A percentile compares a stretch with the other conserved stretches of the same genome.
Conservation (phyloP, 1,140 invertebrate genomes). For the Megalonaias nervosa region DNA sequence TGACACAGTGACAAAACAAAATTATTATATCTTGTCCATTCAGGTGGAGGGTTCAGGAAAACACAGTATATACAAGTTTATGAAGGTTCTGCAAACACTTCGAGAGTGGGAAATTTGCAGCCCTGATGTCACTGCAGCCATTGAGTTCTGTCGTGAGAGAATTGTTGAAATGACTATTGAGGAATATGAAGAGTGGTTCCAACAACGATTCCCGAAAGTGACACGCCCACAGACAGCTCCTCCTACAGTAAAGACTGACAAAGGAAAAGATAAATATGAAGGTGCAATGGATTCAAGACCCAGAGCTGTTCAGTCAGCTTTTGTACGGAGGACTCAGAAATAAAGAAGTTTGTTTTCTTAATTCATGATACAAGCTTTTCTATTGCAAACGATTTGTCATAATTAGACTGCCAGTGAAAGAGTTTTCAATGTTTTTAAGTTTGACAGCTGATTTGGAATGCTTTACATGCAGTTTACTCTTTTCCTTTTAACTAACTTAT, state of each 20-base stretch:
- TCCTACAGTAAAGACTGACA: slow-evolving; percentile 29
- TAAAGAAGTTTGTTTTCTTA: background rate
- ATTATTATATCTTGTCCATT: slow-evolving; percentile 22
- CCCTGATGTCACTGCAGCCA: slow-evolving; percentile 68
- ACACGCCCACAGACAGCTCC: slow-evolving; percentile 63
- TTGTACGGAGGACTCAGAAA: slow-evolving; percentile 10
- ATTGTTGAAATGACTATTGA: slow-evolving; percentile 69
- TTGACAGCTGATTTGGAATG: no score
- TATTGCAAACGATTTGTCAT: no score
- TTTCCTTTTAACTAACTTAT: no score
- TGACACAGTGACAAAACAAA: no score
- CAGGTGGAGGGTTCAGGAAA: slow-evolving; percentile 66
- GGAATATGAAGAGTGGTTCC: slow-evolving; percentile 70
- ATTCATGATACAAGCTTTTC: no score
- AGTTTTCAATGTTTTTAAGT: no score
- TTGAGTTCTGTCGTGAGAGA: slow-evolving; percentile 69
- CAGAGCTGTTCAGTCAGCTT: slow-evolving; percentile 21
- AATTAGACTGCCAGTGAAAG: no score
- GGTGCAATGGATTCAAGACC: background rate
- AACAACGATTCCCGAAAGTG: slow-evolving; percentile 62
- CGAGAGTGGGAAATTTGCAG: slow-evolving; percentile 70
- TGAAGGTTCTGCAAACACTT: slow-evolving; percentile 62
- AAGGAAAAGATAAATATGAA: slow-evolving; percentile 19
- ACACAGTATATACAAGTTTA: slow-evolving; percentile 63
- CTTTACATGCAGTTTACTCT: no score